These are phyloP conservation scores for Drosophila stalkeri DNA, from an alignment of 2,888 invertebrate genomes.

Conservation along the genomic window DNA sequence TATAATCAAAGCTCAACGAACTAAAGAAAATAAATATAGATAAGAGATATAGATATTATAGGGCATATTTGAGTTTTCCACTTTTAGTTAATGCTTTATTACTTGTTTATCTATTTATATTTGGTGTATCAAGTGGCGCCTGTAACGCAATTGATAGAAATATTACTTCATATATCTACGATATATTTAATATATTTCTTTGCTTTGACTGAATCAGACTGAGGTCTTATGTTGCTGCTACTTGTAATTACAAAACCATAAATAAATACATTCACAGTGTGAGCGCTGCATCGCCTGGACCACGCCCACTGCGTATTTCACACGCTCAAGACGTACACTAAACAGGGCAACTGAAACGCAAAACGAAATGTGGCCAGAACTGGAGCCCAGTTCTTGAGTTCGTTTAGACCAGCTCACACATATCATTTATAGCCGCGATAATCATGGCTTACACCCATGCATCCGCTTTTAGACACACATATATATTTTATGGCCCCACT, in stretches of 20 bases:
- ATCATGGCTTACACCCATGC: slow-evolving; percentile 81
- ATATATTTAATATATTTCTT: not conserved
- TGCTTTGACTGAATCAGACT: slow-evolving; percentile 14
- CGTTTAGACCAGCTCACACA: slow-evolving; percentile 58
- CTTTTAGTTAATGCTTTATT: rapidly evolving
- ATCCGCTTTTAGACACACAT: slow-evolving; percentile 66
- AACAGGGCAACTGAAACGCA: slow-evolving; percentile 37
- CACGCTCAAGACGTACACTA: slow-evolving; percentile 66
- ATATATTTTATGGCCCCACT: slow-evolving; percentile 59
- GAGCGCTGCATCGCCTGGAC: slow-evolving; percentile 8
- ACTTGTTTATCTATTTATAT: not conserved
- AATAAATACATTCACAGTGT: slow-evolving; percentile 53
- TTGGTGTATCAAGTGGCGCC: slow-evolving; percentile 57
- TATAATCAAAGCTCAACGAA: too few relatives aligned
- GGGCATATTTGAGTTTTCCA: not conserved
- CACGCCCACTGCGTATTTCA: slow-evolving; percentile 65
- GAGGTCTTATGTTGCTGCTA: slow-evolving; percentile 26
- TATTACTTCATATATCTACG: slow-evolving; percentile 1
- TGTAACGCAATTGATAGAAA: slow-evolving; percentile 51
- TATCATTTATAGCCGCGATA: slow-evolving; percentile 80
- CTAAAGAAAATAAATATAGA: too few relatives aligned
- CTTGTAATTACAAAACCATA: slow-evolving; percentile 65
- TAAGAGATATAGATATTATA: not conserved
- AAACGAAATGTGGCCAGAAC: slow-evolving; percentile 8
- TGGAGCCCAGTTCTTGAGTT: slow-evolving; percentile 6